These are phyloP conservation scores for Sweltsa coloradensis DNA, from an alignment of 1,140 invertebrate species.

Conservation along the genomic window DNA sequence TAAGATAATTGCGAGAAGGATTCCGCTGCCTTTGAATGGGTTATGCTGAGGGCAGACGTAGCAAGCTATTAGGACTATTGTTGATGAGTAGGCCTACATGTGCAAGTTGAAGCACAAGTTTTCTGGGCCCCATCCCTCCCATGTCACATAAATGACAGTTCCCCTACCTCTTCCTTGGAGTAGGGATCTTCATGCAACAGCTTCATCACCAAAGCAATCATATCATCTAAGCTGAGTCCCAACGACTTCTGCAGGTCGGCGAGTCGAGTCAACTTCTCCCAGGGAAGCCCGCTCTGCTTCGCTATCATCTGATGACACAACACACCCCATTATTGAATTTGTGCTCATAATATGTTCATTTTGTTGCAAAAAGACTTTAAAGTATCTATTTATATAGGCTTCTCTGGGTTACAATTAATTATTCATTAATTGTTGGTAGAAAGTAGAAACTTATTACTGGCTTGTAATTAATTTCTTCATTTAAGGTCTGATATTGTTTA, in stretches of 20 bases:
- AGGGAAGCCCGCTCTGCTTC: slow-evolving; percentile 44
- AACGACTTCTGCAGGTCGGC: slow-evolving; percentile 58
- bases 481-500: no score
- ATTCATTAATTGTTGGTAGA: no score
- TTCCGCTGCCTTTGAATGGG: no score
- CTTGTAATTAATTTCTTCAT: no score
- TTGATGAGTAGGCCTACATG: not conserved
- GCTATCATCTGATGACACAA: slow-evolving; percentile 66
- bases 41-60: not conserved
- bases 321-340: no score
- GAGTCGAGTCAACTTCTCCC: slow-evolving; percentile 45
- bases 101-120: not conserved
- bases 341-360: no score
- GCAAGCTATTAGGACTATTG: not conserved
- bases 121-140: not conserved
- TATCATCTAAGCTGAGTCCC: slow-evolving; percentile 47
- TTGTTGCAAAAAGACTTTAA: no score
- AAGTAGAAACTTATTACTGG: no score
- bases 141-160: slow-evolving; percentile 3
- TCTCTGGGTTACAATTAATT: no score
- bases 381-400: no score
- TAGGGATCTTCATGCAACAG: slow-evolving; percentile 59
- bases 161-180: slow-evolving; percentile 57
- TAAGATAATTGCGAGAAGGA: no score
- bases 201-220: slow-evolving; percentile 48